Evolutionary conservation across 1,140 invertebrate species (phyloP).

Genomic region (Psilanteris sp.): DNA sequence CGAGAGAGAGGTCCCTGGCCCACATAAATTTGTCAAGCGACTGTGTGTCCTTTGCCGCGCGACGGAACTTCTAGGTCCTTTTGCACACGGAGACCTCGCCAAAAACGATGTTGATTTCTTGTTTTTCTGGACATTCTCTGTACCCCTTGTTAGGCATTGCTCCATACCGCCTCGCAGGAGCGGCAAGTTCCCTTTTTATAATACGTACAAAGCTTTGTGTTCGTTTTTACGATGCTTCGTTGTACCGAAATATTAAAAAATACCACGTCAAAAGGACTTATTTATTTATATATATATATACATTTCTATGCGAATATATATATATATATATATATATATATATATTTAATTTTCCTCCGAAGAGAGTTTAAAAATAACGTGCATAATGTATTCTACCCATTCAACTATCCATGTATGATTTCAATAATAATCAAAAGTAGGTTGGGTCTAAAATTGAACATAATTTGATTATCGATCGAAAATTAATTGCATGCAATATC

Average conservation of each 20-base stretch:
- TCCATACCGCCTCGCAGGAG: constrained; percentile 16
- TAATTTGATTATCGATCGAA: too few species aligned
- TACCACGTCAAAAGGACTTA: too few species aligned
- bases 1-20: constrained; percentile 58
- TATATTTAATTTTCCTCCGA: too few species aligned
- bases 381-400: too few species aligned
- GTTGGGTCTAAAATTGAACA: too few species aligned
- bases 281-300: too few species aligned
- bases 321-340: too few species aligned
- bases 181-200: constrained; percentile 46
- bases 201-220: constrained; percentile 29
- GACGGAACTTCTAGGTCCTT: constrained; percentile 47
- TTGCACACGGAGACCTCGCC: constrained; percentile 34
- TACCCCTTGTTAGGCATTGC: constrained; percentile 31
- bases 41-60: constrained; percentile 41
- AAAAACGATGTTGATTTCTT: constrained; percentile 56
- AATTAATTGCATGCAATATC: too few species aligned
- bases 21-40: constrained; percentile 68
- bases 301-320: too few species aligned
- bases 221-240: constrained; percentile 24
- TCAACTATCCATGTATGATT: too few species aligned
- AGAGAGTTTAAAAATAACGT: too few species aligned
- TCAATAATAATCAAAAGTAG: too few species aligned
- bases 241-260: background rate
- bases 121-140: constrained; percentile 47